phyloP scores from a whole-genome alignment of 2,113 vertebrate species.

The Sterrhoptilus dennistouni region DNA sequence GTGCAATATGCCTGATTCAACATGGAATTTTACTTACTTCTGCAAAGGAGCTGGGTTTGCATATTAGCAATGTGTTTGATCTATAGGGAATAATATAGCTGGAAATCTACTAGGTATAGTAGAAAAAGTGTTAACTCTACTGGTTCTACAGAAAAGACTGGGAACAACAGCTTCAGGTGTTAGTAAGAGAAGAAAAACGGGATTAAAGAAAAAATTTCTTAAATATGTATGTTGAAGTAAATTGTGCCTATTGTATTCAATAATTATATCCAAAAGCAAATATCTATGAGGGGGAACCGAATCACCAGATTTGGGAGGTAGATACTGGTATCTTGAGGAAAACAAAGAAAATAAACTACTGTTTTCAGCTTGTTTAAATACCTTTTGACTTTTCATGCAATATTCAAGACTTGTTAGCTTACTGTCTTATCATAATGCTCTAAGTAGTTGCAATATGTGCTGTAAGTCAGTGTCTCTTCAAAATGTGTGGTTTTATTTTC shows the following conservation, averaged over 20 bases:
- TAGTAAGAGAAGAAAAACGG: background rate
- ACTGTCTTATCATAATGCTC: background rate
- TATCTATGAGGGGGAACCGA: background rate
- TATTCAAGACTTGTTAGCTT: background rate
- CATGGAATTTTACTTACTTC: background rate
- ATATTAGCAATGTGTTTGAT: background rate
- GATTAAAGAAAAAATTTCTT: background rate
- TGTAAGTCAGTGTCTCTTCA: background rate
- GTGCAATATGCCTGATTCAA: background rate
- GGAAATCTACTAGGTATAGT: background rate
- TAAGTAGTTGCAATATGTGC: background rate
- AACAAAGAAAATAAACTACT: background rate
- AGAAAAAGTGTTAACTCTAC: background rate
- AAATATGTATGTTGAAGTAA: background rate
- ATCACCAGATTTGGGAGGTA: rapidly evolving
- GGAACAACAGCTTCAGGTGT: background rate
- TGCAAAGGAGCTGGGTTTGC: background rate
- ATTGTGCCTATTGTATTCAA: background rate
- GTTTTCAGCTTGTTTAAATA: background rate
- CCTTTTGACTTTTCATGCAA: background rate
- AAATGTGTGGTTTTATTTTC: background rate
- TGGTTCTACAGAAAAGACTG: background rate
- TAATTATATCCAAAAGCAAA: background rate
- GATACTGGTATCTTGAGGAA: background rate
- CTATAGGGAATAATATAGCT: background rate